Base-by-base conservation (phyloP, 2,797 vertebrate species). In the Labeo calbasu region DNA sequence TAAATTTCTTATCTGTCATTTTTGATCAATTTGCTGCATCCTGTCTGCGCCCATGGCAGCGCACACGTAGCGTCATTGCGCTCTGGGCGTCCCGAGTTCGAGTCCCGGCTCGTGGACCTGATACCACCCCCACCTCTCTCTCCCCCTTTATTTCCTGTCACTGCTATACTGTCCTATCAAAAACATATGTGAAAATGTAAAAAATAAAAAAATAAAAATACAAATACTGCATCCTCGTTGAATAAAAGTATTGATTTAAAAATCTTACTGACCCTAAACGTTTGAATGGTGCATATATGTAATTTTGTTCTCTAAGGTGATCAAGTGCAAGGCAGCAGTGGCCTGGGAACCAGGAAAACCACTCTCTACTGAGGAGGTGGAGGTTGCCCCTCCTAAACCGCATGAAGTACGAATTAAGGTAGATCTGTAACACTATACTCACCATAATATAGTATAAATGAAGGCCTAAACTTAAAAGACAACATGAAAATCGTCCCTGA, bases 361-460 rank as follows among this genome's bases (percentile, higher is more conserved):
- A 8, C 91, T 96, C 14, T 93, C 91, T 36, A 89, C 96, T 46
- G 96, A 96, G 79, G 94, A 96, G 61, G 91, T 97, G 14, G 94
- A 96, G 43, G 95, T 97, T 43, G 93, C 94, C 57, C 93, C 96
- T 48, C 96, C 96, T 68, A 94, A 94, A 91, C 94, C 93, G 51
- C 95, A 95, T 89, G 95, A 97, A 95, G 95, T 97, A 84, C 93
- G 95, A 80, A 94, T 96, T 82, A 96, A 96, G 95, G 95, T 96
- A 93, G 25, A 65, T 14, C 0, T 1, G 11, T 36, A 19, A 55
- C 53, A 43, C 43, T 61, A 25, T 19, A 28, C 48, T 77, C 6
- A 15, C 46, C 4, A 12, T 25, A 14, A 12, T 46, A 6, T 17
- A 28, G 13, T 61, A 5, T 46, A 77, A 11, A 77, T 46, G n/a